A percentile compares a stretch with the other conserved stretches of the same genome.
Conservation (phyloP, 2,888 invertebrate species). For the Trachelus tabidus region DNA sequence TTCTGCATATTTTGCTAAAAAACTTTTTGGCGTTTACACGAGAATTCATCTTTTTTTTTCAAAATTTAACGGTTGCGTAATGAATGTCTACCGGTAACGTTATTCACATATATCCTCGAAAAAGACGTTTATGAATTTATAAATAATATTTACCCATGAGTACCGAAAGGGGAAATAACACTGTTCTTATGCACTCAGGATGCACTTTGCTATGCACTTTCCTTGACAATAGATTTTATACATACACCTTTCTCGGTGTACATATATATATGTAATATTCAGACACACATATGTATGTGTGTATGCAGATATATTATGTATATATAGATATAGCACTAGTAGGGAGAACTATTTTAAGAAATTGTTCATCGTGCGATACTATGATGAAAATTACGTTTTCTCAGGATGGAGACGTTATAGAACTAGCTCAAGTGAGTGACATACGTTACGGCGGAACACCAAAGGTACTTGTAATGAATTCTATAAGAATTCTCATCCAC, state of each 20-base stretch:
- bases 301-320: background rate
- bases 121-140: background rate
- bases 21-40: background rate
- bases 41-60: background rate
- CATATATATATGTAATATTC: no score
- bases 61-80: background rate
- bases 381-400: background rate
- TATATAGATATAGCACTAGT: background rate
- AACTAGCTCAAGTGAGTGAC: conserved; percentile 63
- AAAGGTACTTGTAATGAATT: conserved; percentile 40
- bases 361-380: background rate
- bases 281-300: no score
- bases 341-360: background rate
- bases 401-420: conserved; percentile 63
- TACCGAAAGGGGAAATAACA: background rate
- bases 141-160: no score
- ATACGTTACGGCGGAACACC: conserved; percentile 63
- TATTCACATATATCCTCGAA: background rate
- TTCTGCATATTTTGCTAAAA: background rate
- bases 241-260: background rate
- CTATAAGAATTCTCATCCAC: background rate
- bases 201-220: background rate
- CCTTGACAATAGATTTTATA: background rate
- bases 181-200: background rate
- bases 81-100: background rate